Evolutionary conservation across 2,113 vertebrate species (phyloP).

Genomic region (Laterallus jamaicensis): DNA sequence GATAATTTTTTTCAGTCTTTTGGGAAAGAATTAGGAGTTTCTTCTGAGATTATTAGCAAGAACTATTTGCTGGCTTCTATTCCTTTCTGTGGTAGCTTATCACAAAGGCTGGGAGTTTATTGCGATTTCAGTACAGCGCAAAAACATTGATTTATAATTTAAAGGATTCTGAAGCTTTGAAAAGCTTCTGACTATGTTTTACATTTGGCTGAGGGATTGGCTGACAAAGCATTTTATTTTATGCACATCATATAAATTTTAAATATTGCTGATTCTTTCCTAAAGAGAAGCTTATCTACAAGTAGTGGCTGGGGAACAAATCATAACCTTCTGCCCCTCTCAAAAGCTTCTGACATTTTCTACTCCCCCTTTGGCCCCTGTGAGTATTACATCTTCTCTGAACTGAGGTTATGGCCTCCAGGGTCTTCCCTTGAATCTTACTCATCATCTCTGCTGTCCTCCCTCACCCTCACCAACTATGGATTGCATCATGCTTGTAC

Average conservation of each 20-base stretch:
- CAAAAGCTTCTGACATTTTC: conserved; percentile 27
- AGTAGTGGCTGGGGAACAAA: neutral
- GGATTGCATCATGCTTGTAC: neutral
- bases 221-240: conserved; percentile 13
- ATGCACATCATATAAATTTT: neutral
- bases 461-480: neutral
- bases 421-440: neutral
- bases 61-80: neutral
- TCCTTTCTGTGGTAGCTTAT: neutral
- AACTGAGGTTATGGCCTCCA: neutral
- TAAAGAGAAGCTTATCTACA: conserved; percentile 16
- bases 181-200: neutral
- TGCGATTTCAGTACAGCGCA: neutral
- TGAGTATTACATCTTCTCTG: neutral
- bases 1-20: neutral
- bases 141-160: neutral
- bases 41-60: neutral
- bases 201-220: neutral
- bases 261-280: conserved; percentile 19
- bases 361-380: neutral
- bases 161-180: neutral
- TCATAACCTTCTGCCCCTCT: neutral
- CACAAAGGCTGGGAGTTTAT: neutral
- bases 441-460: neutral
- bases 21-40: neutral